These are phyloP conservation scores for Galeruca laticollis DNA, from an alignment of 2,888 invertebrate species.

Conservation along the genomic window DNA sequence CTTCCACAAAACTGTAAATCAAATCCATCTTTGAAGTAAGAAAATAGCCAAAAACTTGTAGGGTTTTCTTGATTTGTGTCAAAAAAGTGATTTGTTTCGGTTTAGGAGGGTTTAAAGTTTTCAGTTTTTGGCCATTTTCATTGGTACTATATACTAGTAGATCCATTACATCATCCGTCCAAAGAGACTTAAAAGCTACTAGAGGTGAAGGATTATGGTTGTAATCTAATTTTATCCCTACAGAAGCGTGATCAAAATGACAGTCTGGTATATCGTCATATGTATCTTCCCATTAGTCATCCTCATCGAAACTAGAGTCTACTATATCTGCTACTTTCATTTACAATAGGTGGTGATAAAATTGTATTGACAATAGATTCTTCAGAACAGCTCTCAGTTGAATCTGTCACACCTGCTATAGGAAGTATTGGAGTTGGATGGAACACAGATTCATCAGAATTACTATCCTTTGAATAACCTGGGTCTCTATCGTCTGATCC, in stretches of 20 bases:
- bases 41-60: no score
- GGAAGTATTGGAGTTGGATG: no score
- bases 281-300: background rate
- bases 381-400: no score
- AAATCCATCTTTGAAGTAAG: no score
- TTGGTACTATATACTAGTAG: background rate
- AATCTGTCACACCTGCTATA: no score
- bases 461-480: no score
- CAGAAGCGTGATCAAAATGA: background rate
- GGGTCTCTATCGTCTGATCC: no score
- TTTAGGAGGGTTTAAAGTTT: background rate
- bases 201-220: background rate
- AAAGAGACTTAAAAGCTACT: background rate
- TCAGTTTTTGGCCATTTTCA: background rate
- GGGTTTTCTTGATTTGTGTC: no score
- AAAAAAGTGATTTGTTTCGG: no score
- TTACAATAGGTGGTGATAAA: background rate
- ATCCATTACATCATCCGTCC: background rate
- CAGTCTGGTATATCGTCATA: background rate
- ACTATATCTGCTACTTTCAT: background rate
- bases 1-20: no score
- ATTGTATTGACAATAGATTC: background rate
- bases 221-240: background rate
- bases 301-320: background rate
- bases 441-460: no score